Evolutionary conservation across 2,888 invertebrate species (phyloP).

Genomic region (Rambutsinella grinnellia): DNA sequence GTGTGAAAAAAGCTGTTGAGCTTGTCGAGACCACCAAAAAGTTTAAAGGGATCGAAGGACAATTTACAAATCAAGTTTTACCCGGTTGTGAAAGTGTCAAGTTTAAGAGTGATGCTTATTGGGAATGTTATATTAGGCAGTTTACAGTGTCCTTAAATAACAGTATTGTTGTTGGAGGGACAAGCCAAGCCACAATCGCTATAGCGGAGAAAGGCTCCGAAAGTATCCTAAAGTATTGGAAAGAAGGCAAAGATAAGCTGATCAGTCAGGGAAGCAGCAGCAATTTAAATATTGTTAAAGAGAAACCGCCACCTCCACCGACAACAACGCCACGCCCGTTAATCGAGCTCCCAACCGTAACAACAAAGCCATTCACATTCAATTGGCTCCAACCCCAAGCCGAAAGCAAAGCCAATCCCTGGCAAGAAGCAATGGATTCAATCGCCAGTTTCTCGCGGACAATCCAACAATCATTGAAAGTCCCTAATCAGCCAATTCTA

Average conservation of each 20-base stretch:
- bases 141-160: conserved; percentile 26
- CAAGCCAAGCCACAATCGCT: conserved; percentile 33
- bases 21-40: conserved; percentile 5
- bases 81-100: conserved; percentile 24
- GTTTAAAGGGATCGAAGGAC: conserved; percentile 1
- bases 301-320: not conserved
- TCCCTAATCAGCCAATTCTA: not conserved
- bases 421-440: conserved; percentile 35
- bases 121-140: conserved; percentile 25
- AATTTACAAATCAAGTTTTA: not conserved
- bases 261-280: conserved; percentile 3
- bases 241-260: conserved; percentile 5
- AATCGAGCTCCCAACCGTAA: not conserved
- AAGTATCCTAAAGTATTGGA: conserved; percentile 43
- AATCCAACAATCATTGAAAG: conserved; percentile 20
- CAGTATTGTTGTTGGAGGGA: conserved; percentile 9
- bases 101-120: conserved; percentile 39
- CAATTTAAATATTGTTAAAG: not conserved
- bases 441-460: conserved; percentile 19
- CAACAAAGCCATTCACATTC: not conserved
- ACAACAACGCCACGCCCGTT: conserved; percentile 6
- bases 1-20: conserved; percentile 37
- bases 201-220: conserved; percentile 47
- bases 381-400: not conserved
- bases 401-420: conserved; percentile 2